Conservation (phyloP, 1,140 invertebrate genomes). For the Cotesia typhae region DNA sequence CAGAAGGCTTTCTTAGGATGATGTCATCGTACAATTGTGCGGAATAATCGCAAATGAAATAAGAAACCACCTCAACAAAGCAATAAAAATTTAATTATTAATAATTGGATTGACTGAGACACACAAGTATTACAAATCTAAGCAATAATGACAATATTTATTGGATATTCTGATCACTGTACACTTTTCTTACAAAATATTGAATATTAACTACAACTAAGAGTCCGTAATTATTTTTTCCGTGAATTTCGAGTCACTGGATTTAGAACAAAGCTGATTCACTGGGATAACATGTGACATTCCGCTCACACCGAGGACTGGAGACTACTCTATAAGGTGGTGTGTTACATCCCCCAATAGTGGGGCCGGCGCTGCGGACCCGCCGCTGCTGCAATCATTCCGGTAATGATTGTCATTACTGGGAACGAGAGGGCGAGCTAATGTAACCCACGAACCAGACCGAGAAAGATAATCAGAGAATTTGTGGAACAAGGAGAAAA, state of each 20-base stretch:
- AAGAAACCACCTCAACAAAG: background rate
- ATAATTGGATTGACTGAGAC: no score
- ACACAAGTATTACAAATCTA: background rate
- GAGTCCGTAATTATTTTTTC: background rate
- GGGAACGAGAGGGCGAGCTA: conserved; percentile 52
- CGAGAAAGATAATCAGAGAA: conserved; percentile 23
- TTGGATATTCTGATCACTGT: background rate
- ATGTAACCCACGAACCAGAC: conserved; percentile 18
- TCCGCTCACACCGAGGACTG: conserved; percentile 58
- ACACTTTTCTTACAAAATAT: no score
- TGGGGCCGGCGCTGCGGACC: conserved; percentile 46
- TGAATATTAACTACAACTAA: background rate
- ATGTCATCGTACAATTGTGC: background rate
- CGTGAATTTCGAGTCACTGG: background rate
- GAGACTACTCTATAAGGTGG: conserved; percentile 55
- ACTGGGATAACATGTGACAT: conserved; percentile 52
- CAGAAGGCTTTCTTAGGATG: background rate
- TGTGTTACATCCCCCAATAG: conserved; percentile 59
- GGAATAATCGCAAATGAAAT: background rate
- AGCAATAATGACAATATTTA: background rate
- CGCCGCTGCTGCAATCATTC: conserved; percentile 62
- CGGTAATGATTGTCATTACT: conserved; percentile 64
- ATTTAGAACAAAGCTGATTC: conserved; percentile 40
- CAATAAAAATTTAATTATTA: background rate
- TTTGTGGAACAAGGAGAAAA: conserved; percentile 27